Conservation (phyloP, 53 echinoderm and acorn worm genomes). For the Paelopatides confundens region DNA sequence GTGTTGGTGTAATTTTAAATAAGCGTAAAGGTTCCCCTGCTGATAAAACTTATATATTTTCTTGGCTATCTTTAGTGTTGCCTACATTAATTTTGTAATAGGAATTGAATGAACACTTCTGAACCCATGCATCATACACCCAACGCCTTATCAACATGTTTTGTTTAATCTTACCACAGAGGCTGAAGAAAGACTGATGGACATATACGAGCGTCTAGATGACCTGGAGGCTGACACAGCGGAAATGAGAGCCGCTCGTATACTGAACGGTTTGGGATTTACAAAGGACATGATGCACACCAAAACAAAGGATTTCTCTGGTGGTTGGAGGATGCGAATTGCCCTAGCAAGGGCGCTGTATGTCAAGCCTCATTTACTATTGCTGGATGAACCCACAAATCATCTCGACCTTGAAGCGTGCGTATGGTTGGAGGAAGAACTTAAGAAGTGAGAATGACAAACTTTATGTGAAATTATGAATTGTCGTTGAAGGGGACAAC, state of each 20-base stretch:
- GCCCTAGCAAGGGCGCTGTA: slow-evolving; percentile 95
- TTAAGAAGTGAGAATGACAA: slow-evolving; percentile 69
- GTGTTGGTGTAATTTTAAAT: too few species aligned
- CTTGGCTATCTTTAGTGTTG: too few species aligned
- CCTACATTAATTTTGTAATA: too few species aligned
- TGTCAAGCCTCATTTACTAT: slow-evolving; percentile 92
- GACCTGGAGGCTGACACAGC: slow-evolving; percentile 92
- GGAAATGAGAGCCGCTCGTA: slow-evolving; percentile 84
- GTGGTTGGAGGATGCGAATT: slow-evolving; percentile 98
- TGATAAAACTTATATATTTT: too few species aligned
- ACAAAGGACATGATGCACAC: slow-evolving; percentile 85
- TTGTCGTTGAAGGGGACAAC: too few species aligned
- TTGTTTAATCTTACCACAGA: slow-evolving; percentile 60
- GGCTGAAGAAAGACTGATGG: slow-evolving; percentile 93
- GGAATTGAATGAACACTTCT: too few species aligned
- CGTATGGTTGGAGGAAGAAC: slow-evolving; percentile 96
- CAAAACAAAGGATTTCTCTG: slow-evolving; percentile 90
- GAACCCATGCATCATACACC: too few species aligned
- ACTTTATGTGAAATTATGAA: not conserved
- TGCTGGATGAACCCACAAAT: slow-evolving; percentile 96
- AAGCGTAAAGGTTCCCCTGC: too few species aligned
- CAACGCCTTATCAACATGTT: too few species aligned
- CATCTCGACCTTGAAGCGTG: slow-evolving; percentile 96
- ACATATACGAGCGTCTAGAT: slow-evolving; percentile 92
- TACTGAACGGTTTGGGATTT: slow-evolving; percentile 93